phyloP scores from a whole-genome alignment of 2,888 invertebrate species.

The Lasioglossum leucozonium region DNA sequence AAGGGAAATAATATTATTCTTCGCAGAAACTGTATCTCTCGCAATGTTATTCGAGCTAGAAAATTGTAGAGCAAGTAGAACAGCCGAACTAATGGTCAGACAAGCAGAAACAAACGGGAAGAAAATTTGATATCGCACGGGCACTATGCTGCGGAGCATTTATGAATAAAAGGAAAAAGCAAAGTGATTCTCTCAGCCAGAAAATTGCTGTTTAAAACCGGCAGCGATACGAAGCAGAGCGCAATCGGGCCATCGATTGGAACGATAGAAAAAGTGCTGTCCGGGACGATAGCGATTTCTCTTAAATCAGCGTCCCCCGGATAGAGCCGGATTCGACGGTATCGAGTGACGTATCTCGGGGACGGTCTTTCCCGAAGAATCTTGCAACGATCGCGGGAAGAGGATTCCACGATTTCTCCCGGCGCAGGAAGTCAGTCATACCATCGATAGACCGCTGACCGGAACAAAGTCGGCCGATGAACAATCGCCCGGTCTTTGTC shows the following conservation, averaged over 20 bases:
- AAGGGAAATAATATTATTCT: too few species aligned
- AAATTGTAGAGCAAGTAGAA: neutral
- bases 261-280: neutral
- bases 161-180: neutral
- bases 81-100: neutral
- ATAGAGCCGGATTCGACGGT: neutral
- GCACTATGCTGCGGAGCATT: neutral
- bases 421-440: neutral
- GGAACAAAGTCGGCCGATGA: conserved; percentile 25
- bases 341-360: conserved; percentile 6
- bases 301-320: neutral
- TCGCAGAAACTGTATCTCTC: too few species aligned
- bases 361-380: neutral
- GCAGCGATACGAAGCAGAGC: neutral
- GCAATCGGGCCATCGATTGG: neutral
- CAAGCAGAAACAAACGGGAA: neutral
- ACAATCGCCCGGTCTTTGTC: conserved; percentile 21
- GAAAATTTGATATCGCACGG: neutral
- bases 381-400: conserved; percentile 3
- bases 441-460: conserved; percentile 20
- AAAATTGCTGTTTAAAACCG: neutral
- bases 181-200: neutral
- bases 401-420: neutral
- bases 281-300: neutral
- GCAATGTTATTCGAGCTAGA: neutral